Percentiles rank a stretch among this genome's conserved stretches.
Evolutionary conservation across 64 coral and sea anemone species (phyloP).

Genomic region (Montipora sp.): DNA sequence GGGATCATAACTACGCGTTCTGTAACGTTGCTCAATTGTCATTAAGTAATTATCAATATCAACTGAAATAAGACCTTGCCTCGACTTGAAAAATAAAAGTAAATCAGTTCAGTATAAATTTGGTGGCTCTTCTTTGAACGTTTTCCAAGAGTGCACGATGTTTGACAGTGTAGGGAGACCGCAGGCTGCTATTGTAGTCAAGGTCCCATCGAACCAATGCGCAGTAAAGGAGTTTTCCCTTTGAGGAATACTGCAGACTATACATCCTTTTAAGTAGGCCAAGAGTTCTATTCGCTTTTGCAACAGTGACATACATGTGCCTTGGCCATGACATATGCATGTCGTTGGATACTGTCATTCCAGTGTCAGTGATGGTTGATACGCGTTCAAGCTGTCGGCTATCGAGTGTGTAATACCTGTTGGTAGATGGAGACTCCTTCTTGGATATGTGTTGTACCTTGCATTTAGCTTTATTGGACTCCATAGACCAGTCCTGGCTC

Average conservation of each 20-base stretch:
- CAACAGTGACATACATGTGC: neutral
- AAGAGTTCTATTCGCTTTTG: constrained; percentile 3
- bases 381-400: neutral
- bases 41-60: constrained; percentile 6
- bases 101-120: neutral
- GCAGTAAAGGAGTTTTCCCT: neutral
- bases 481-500: constrained; percentile 1
- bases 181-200: too few species aligned
- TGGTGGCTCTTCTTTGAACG: too few species aligned
- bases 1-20: constrained; percentile 27
- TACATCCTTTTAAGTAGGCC: constrained; percentile 37
- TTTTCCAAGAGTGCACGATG: too few species aligned
- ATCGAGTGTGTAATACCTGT: neutral
- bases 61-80: constrained; percentile 23
- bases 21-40: constrained; percentile 20
- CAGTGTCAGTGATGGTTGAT: neutral
- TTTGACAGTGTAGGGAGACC: too few species aligned
- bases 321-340: neutral
- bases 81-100: constrained; percentile 47
- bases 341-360: neutral
- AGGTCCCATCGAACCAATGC: too few species aligned
- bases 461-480: constrained; percentile 2
- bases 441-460: neutral
- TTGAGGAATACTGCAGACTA: neutral
- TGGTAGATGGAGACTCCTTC: neutral